Percentiles rank a stretch among this genome's conserved stretches.
Evolutionary conservation across 2,113 vertebrate genomes (phyloP).

Genomic region (Garra rufa): DNA sequence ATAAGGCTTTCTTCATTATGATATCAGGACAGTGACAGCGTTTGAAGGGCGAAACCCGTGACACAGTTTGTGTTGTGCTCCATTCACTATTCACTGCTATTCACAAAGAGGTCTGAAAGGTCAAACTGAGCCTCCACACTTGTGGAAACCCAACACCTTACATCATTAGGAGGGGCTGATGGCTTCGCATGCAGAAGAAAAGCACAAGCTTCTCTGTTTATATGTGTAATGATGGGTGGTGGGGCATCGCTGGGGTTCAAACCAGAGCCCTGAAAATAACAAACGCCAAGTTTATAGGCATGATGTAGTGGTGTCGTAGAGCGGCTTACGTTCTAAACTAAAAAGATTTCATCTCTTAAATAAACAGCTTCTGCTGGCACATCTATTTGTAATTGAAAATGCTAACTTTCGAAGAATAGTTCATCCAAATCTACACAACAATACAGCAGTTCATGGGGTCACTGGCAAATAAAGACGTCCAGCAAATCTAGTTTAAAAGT

Average conservation of each 20-base stretch:
- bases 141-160: slow-evolving; percentile 35
- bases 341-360: neutral
- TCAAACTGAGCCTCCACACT: slow-evolving; percentile 35
- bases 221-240: slow-evolving; percentile 29
- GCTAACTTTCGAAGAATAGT: neutral
- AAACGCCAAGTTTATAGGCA: slow-evolving; percentile 23
- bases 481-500: neutral
- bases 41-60: neutral
- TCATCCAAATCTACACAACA: neutral
- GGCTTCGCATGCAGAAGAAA: slow-evolving; percentile 6
- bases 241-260: neutral
- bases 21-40: neutral
- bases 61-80: neutral
- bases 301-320: neutral
- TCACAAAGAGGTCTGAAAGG: slow-evolving; percentile 10
- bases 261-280: slow-evolving; percentile 41
- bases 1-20: neutral
- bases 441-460: neutral
- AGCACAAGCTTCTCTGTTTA: slow-evolving; percentile 34
- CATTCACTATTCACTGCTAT: neutral
- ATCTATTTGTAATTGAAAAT: no score
- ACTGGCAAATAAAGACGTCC: neutral
- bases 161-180: slow-evolving; percentile 34
- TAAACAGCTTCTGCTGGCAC: neutral
- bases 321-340: neutral